Evolutionary conservation across 2,888 invertebrate species (phyloP), one percentile per base, ranked within the genome.

Genomic region (Drosophila barbarae): DNA sequence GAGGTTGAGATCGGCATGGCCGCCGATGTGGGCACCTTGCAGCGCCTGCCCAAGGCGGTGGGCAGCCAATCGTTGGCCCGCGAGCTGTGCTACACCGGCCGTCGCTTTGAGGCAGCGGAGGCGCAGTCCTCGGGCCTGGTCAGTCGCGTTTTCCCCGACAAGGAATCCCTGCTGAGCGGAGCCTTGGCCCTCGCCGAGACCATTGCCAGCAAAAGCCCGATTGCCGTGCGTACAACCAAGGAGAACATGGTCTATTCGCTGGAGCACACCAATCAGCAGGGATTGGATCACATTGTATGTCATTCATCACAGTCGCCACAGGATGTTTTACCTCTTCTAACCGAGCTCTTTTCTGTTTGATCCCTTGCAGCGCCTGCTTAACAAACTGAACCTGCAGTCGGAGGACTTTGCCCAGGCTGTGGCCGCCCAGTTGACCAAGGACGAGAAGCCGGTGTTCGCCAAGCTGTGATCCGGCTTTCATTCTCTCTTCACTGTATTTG

Each of bases 11-110:
- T 94, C 55, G 99, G 99, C 0, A 91, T 99, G 89, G 97, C 98
- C 5, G 97, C 99, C 5, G 99, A 99, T 90, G 95, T 99, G 0
- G 99, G 99, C 0, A 94, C 95, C 0, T 90, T 99, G 38, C 99
- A 99, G 88, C 92, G 98, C 69, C 90, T 99, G 15, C 98, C 98
- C 2, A 98, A 96, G 91, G 92, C 91, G 53, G 87, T 98, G 32
- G 97, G 97, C 18, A 98, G 94, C 80, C 93, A 95, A 36, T 97
- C 98, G 73, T 90, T 96, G 68, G 95, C 93, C 0, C 91, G 98
- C 21, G 99, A 99, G 87, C 90, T 99, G 0, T 95, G 95, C 68
- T 96, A 92, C 77, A 98, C 98, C 0, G 97, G 94, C 0, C 91
- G 98, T 38, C 95, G 94, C 87, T 92, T 99, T 76, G 90, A 90